Percentiles rank a stretch among this genome's conserved stretches.
Evolutionary conservation across 2,888 invertebrate genomes (phyloP).

Genomic region (Ganaspis brasiliensis): DNA sequence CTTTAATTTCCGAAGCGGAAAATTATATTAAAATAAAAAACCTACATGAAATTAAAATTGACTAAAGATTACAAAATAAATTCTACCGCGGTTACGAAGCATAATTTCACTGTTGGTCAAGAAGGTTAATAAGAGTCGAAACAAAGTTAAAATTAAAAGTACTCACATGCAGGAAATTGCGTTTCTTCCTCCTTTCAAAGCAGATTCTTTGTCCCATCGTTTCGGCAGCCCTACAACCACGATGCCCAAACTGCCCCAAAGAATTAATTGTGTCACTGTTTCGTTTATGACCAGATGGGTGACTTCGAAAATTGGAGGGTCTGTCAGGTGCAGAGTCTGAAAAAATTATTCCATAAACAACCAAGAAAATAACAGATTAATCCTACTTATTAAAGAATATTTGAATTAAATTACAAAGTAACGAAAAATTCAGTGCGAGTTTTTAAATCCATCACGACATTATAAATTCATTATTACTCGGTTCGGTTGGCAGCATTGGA

Average conservation of each 20-base stretch:
- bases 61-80: no score
- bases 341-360: no score
- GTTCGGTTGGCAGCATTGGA: conserved; percentile 64
- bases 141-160: conserved; percentile 12
- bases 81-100: no score
- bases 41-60: no score
- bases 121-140: not conserved
- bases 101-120: no score
- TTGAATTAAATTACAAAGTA: no score
- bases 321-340: conserved; percentile 87
- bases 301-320: conserved; percentile 87
- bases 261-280: conserved; percentile 85
- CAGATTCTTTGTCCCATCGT: conserved; percentile 86
- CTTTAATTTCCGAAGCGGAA: no score
- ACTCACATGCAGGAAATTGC: conserved; percentile 88
- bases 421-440: no score
- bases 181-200: conserved; percentile 86
- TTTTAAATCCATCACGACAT: no score
- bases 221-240: conserved; percentile 87
- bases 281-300: conserved; percentile 86
- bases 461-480: conserved; percentile 73
- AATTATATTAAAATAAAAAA: no score
- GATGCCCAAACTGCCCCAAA: conserved; percentile 88
- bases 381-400: no score
- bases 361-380: no score